phyloP scores from a whole-genome alignment of 2,888 invertebrate species.

The Lycophotia porphyrea region DNA sequence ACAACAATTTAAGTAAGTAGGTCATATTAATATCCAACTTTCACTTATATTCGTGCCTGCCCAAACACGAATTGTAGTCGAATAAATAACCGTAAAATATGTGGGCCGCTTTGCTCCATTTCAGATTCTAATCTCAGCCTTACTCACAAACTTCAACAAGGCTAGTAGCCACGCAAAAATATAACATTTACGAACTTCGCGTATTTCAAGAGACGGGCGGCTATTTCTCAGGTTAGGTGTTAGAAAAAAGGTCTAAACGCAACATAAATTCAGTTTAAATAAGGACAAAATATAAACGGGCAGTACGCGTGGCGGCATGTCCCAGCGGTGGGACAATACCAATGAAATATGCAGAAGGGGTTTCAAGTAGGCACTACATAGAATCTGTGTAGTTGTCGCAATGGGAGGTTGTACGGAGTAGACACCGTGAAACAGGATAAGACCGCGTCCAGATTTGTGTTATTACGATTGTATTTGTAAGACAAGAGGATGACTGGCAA shows the following conservation, averaged over 20 bases:
- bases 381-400: constrained; percentile 61
- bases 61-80: constrained; percentile 38
- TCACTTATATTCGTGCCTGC: constrained; percentile 32
- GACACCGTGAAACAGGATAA: constrained; percentile 65
- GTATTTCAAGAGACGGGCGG: constrained; percentile 41
- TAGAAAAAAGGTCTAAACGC: constrained; percentile 48
- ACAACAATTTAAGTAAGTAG: constrained; percentile 12
- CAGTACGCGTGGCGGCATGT: constrained; percentile 58
- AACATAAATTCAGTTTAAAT: constrained; percentile 64
- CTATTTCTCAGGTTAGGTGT: constrained; percentile 54
- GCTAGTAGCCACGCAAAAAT: constrained; percentile 49
- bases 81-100: constrained; percentile 64
- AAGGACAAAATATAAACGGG: constrained; percentile 64
- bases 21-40: constrained; percentile 36
- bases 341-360: constrained; percentile 70
- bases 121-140: constrained; percentile 61
- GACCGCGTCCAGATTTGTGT: constrained; percentile 59
- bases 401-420: constrained; percentile 49
- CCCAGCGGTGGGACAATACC: constrained; percentile 59
- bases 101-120: constrained; percentile 56
- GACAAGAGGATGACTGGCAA: constrained; percentile 49
- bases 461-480: constrained; percentile 54
- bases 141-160: constrained; percentile 58
- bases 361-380: constrained; percentile 49
- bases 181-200: constrained; percentile 45